Conservation (phyloP, 2,888 invertebrate genomes). For the Conistra vaccinii region DNA sequence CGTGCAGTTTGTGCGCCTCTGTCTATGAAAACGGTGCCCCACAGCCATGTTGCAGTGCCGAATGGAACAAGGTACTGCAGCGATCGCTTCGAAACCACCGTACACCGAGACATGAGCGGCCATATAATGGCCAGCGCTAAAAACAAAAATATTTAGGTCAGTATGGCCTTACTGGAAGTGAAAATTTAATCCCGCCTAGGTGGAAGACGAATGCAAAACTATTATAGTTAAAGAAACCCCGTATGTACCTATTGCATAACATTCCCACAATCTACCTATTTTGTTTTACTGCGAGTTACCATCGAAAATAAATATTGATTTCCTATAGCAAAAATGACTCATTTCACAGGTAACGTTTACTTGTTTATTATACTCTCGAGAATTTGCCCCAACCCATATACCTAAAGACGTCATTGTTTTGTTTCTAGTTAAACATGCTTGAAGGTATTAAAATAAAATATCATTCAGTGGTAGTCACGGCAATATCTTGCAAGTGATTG, state of each 20-base stretch:
- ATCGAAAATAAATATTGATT: constrained; percentile 13
- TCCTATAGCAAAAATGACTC: neutral
- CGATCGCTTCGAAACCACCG: constrained; percentile 96
- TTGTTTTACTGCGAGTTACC: neutral
- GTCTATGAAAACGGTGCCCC: constrained; percentile 97
- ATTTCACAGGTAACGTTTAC: neutral
- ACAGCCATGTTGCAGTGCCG: constrained; percentile 96
- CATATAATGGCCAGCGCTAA: constrained; percentile 94
- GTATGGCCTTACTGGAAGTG: constrained; percentile 2
- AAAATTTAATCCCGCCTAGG: neutral
- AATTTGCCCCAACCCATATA: constrained; percentile 7
- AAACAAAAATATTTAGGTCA: constrained; percentile 59
- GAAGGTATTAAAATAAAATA: constrained; percentile 17
- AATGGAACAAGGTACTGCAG: constrained; percentile 96
- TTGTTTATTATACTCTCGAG: neutral
- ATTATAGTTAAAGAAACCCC: neutral
- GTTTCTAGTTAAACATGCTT: constrained; percentile 5
- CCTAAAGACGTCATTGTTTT: constrained; percentile 15
- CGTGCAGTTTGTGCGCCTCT: constrained; percentile 94
- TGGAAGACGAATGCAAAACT: neutral
- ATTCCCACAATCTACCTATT: neutral
- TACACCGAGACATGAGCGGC: constrained; percentile 95
- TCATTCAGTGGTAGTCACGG: constrained; percentile 33
- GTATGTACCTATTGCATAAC: neutral
- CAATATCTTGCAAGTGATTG: constrained; percentile 35